A percentile compares a stretch with the other conserved stretches of the same genome.
Evolutionary conservation across 2,888 invertebrate genomes (phyloP).

Genomic region (Thyatira batis): DNA sequence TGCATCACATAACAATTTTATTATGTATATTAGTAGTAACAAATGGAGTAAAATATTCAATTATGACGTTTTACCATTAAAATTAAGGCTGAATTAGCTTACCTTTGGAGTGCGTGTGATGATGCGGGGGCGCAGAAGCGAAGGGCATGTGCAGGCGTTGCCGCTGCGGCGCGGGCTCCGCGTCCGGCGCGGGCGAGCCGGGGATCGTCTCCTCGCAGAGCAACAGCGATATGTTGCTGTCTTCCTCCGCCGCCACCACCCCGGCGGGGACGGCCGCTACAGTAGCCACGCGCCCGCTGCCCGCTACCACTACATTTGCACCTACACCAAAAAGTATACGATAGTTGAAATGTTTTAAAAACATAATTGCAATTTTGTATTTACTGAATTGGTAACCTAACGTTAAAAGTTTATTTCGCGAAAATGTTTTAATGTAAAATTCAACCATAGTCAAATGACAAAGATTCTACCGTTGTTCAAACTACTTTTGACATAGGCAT

Average conservation of each 20-base stretch:
- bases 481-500: no score
- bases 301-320: slow-evolving; percentile 63
- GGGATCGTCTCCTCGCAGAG: slow-evolving; percentile 96
- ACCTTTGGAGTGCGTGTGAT: slow-evolving; percentile 50
- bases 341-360: no score
- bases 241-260: slow-evolving; percentile 62
- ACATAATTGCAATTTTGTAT: no score
- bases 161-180: slow-evolving; percentile 76
- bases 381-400: no score
- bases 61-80: no score
- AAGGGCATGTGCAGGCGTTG: slow-evolving; percentile 86
- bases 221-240: slow-evolving; percentile 88
- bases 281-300: slow-evolving; percentile 41
- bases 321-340: slow-evolving; percentile 35
- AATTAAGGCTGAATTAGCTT: slow-evolving; percentile 17
- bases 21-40: no score
- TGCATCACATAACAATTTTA: no score
- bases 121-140: slow-evolving; percentile 84
- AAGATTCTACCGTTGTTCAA: no score
- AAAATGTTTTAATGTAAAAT: no score
- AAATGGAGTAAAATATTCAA: no score
- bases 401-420: no score
- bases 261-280: slow-evolving; percentile 16
- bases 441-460: no score
- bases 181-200: slow-evolving; percentile 91